A percentile compares a stretch with the other conserved stretches of the same genome.
These are phyloP conservation scores for Parnassius orleans DNA, from an alignment of 2,888 invertebrate species.

Conservation along the genomic window DNA sequence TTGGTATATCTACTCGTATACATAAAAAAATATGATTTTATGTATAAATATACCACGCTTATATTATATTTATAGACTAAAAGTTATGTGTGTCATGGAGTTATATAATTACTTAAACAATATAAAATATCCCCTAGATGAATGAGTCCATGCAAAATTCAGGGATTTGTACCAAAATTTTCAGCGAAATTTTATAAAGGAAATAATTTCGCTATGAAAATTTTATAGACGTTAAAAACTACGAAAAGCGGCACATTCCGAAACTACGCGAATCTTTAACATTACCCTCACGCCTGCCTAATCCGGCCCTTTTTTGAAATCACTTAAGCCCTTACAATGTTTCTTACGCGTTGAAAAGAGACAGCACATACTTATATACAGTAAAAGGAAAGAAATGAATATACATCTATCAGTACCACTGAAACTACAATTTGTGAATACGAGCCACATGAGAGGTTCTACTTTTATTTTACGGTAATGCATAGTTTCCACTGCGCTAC, in stretches of 20 bases:
- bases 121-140: too few relatives aligned
- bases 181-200: slow-evolving; percentile 5
- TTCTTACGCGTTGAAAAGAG: slow-evolving; percentile 30
- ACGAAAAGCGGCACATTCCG: slow-evolving; percentile 35
- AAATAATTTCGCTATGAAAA: slow-evolving; percentile 20
- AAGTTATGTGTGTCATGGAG: too few relatives aligned
- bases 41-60: too few relatives aligned
- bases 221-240: slow-evolving; percentile 24
- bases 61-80: too few relatives aligned
- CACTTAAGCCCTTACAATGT: slow-evolving; percentile 45
- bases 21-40: too few relatives aligned
- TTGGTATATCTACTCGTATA: too few relatives aligned
- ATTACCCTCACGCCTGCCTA: slow-evolving; percentile 51
- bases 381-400: slow-evolving; percentile 36
- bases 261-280: slow-evolving; percentile 42
- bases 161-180: background rate
- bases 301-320: slow-evolving; percentile 52
- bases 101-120: too few relatives aligned
- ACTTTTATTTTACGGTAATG: slow-evolving; percentile 70
- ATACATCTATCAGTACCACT: slow-evolving; percentile 31
- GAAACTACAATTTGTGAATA: slow-evolving; percentile 47
- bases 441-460: slow-evolving; percentile 56
- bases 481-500: slow-evolving; percentile 43
- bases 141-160: too few relatives aligned
- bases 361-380: slow-evolving; percentile 27